These are phyloP conservation scores for Neoscelio sp. DNA, from an alignment of 2,888 invertebrate genomes.

Conservation along the genomic window DNA sequence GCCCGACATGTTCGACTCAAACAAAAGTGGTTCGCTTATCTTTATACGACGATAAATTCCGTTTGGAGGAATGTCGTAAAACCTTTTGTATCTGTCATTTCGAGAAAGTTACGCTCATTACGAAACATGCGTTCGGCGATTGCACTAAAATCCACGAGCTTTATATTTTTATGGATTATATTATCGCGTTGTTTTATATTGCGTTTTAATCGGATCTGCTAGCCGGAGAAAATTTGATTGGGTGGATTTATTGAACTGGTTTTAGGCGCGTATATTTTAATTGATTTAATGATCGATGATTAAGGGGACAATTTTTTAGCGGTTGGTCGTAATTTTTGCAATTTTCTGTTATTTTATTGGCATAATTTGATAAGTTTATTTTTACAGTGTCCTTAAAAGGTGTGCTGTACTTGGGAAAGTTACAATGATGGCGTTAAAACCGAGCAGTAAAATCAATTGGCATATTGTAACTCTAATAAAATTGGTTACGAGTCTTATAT, in stretches of 20 bases:
- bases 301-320: too few species aligned
- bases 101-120: slow-evolving; percentile 13
- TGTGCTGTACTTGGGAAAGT: too few species aligned
- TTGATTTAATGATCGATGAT: slow-evolving; percentile 20
- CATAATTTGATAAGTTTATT: too few species aligned
- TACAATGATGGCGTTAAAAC: too few species aligned
- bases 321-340: too few species aligned
- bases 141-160: not conserved
- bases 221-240: too few species aligned
- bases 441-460: too few species aligned
- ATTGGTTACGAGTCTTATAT: too few species aligned
- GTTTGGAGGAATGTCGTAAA: slow-evolving; percentile 32
- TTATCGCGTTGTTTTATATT: not conserved
- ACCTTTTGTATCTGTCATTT: slow-evolving; percentile 17
- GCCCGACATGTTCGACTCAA: slow-evolving; percentile 2
- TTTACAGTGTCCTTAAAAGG: too few species aligned
- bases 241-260: slow-evolving; percentile 3
- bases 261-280: slow-evolving; percentile 8
- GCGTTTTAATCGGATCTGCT: slow-evolving; percentile 21
- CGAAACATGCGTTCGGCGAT: slow-evolving; percentile 19
- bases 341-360: too few species aligned
- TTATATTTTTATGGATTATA: not conserved
- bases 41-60: slow-evolving; percentile 43
- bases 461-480: too few species aligned
- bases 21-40: slow-evolving; percentile 37